phyloP scores from a whole-genome alignment of 1,140 invertebrate species.

The Aphis gossypii region DNA sequence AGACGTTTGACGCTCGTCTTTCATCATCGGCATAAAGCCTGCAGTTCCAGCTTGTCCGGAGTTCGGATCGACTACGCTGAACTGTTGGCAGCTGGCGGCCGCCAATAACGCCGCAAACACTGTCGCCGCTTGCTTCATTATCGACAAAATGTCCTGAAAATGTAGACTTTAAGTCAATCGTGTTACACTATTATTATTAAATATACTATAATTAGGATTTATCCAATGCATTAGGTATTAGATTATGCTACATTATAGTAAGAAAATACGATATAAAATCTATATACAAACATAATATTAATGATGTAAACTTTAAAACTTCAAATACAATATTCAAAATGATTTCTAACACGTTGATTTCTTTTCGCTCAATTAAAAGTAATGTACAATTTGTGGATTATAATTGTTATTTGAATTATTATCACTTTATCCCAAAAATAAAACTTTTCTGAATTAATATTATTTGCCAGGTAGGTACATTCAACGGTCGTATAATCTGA shows the following conservation, averaged over 20 bases:
- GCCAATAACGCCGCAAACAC: not conserved
- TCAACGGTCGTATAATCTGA: not conserved
- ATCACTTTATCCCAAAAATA: not conserved
- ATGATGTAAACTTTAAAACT: not conserved
- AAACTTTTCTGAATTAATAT: not conserved
- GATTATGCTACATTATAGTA: not conserved
- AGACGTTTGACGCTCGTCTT: not conserved
- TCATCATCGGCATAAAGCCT: slow-evolving; percentile 40
- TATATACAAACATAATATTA: not conserved
- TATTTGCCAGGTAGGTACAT: not conserved
- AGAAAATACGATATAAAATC: not conserved
- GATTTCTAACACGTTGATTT: not conserved
- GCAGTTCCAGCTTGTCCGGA: not conserved
- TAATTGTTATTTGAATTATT: not conserved
- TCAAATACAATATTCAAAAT: not conserved
- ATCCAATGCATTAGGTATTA: too few relatives aligned
- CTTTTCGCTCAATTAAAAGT: not conserved
- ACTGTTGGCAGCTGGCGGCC: not conserved
- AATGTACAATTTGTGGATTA: not conserved
- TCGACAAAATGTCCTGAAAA: not conserved
- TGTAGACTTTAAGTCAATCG: not conserved
- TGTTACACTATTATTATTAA: not conserved
- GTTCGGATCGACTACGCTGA: not conserved
- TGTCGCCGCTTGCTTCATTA: not conserved
- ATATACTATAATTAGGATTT: not conserved